Base-by-base conservation (phyloP, 35 echinoderm and acorn worm genomes). In the Ophiothrix spiculata region DNA sequence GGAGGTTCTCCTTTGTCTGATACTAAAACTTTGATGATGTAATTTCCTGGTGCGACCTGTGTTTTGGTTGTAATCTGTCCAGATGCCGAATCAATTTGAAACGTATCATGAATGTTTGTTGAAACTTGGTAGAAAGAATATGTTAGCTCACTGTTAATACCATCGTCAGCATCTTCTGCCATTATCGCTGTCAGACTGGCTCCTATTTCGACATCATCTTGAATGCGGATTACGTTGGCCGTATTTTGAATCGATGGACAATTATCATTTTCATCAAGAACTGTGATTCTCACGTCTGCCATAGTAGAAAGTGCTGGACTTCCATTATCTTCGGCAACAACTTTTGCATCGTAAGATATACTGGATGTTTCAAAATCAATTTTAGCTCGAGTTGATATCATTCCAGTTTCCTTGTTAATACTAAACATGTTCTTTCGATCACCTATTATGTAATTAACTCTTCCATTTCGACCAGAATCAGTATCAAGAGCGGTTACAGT, bases 181-280 rank as follows among this genome's bases (percentile, higher is more conserved):
- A 32, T n/a, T n/a, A 80, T 80, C 38, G 16, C 42, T 6, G 1
- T 21, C 16, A 80, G 8, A 2, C 39, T 39, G 39, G 79, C 32
- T 15, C 36, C 79, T 40, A 41, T 41, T 1, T 15, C 25, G 1
- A 79, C 33, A 17, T 37, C 37, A 15, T 23, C 42, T 23, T 23
- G 4, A 28, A 41, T 80, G 8, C 42, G 37, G 21, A 19, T 23
- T 21, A 33, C 33, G 16, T 79, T 38, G n/a, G n/a, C n/a, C 37
- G 19, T 49, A 2, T 45, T 25, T 40, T 25, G 0, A 10, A 80
- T 12, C 23, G 1, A 36, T 1, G 79, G 79, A 80, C 79, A 80
- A 45, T 80, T 80, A n/a, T 80, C 79, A 80, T 80, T 80, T 6
- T 6, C n/a, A 41, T 80, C 38, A 0, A 36, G 11, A n/a, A 80